These are phyloP conservation scores for Caiman crocodilus DNA, from an alignment of 2,797 vertebrate species.

Conservation along the genomic window DNA sequence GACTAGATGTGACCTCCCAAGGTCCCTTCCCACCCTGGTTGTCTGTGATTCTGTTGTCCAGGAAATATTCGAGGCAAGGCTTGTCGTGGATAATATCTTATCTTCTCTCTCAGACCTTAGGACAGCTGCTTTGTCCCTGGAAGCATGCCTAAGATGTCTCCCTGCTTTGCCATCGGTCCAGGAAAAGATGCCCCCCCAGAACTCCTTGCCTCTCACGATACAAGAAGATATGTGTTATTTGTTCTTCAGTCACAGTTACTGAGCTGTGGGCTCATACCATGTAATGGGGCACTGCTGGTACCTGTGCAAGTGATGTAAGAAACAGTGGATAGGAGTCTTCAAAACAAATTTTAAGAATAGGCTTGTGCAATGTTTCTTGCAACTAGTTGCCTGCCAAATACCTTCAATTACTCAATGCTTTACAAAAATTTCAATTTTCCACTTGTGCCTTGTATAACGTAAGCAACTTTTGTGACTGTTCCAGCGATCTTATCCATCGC, in stretches of 20 bases:
- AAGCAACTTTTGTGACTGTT: neutral
- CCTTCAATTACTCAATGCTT: neutral
- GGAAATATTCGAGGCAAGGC: no score
- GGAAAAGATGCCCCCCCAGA: no score
- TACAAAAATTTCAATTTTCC: neutral
- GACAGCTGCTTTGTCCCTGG: no score
- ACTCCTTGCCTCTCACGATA: no score
- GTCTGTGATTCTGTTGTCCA: no score
- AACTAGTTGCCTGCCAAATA: neutral
- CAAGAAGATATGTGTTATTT: neutral
- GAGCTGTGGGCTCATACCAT: neutral
- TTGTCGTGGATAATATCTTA: no score
- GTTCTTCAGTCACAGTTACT: neutral
- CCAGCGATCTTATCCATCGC: neutral
- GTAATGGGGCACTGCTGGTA: neutral
- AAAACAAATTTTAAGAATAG: neutral
- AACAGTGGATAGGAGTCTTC: neutral
- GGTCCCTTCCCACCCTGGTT: no score
- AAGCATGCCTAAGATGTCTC: no score
- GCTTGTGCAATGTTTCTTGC: neutral
- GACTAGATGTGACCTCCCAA: no score
- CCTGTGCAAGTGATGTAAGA: rapidly evolving
- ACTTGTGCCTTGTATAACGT: neutral
- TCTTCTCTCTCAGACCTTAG: no score
- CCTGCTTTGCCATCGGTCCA: no score